These are phyloP conservation scores for Emys orbicularis DNA, from an alignment of 2,797 vertebrate species.

Conservation along the genomic window DNA sequence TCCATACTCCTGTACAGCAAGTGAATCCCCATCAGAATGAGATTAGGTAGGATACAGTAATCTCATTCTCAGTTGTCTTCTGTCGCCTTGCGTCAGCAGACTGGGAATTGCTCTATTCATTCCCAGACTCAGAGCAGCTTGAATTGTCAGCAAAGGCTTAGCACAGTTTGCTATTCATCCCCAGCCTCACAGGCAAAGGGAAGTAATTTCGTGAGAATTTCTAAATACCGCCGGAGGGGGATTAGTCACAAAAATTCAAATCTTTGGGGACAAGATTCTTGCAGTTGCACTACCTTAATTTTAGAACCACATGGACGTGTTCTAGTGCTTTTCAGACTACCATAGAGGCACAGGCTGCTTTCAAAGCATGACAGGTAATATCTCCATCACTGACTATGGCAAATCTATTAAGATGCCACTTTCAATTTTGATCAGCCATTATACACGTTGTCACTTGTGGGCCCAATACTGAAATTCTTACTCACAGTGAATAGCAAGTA, in stretches of 20 bases:
- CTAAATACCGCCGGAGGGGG: neutral
- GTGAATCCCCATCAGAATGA: neutral
- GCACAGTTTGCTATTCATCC: neutral
- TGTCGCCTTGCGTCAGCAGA: neutral
- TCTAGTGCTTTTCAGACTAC: neutral
- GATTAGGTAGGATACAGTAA: neutral
- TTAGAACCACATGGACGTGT: neutral
- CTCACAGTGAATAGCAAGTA: neutral
- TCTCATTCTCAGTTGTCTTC: neutral
- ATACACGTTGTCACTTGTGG: neutral
- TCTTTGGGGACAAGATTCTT: neutral
- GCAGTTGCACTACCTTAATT: neutral
- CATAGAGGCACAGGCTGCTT: neutral
- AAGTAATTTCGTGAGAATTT: constrained; percentile 1
- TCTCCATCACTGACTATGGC: neutral
- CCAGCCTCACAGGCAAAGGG: neutral
- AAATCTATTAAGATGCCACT: neutral
- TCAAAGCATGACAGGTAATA: accelerated
- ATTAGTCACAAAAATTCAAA: constrained; percentile 22
- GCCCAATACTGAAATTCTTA: neutral
- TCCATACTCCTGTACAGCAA: neutral
- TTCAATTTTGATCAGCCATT: neutral
- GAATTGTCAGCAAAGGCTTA: constrained; percentile 17
- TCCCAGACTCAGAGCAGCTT: neutral
- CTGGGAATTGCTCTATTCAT: constrained; percentile 11